Base-by-base conservation (phyloP, 2,797 vertebrate species). In the Clarias fuscus region DNA sequence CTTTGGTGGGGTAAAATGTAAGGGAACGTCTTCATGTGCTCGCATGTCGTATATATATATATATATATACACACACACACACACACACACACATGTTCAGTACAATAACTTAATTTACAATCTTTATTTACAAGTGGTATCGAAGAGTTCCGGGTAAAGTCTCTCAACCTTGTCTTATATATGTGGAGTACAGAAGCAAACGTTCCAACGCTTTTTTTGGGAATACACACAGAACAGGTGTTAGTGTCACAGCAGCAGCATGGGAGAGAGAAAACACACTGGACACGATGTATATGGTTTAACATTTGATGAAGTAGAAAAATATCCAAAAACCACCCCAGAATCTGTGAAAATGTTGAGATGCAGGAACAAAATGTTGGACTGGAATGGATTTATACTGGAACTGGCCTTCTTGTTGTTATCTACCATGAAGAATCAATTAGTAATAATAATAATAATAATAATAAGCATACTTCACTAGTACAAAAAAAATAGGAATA, bases 101-200 rank as follows among this genome's bases (percentile, higher is more conserved):
- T 94, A 93, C 95, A 97, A 97, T 98, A 97, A 97, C 95, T 97
- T 93, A 94, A 92, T 94, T 91, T 95, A 94, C 94, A 94, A 92
- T 90, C 73, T 62, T 87, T 94, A 95, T 94, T 92, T 95, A 96
- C 94, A 96, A 86, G 75, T 90, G 92, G 94, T 92, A 94, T 91
- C 91, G 92, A 90, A 90, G 87, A 92, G 43, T 82, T 91, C 91
- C 80, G 92, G 90, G 91, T 91, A 89, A 93, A 91, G 84, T 91
- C 92, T 14, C 33, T 89, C 91, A 90, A 88, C 86, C 84, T 83
- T 88, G 58, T 86, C 80, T 82, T 88, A 88, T 68, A 30, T 86
- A 85, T 82, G 53, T 48, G 22, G 84, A 94, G 93, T 93, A 93
- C 91, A 94, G 94, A 91, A 94, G 92, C 92, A 92, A 92, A 92